phyloP scores from a whole-genome alignment of 1,140 invertebrate genomes.

The Papilio helenus region DNA sequence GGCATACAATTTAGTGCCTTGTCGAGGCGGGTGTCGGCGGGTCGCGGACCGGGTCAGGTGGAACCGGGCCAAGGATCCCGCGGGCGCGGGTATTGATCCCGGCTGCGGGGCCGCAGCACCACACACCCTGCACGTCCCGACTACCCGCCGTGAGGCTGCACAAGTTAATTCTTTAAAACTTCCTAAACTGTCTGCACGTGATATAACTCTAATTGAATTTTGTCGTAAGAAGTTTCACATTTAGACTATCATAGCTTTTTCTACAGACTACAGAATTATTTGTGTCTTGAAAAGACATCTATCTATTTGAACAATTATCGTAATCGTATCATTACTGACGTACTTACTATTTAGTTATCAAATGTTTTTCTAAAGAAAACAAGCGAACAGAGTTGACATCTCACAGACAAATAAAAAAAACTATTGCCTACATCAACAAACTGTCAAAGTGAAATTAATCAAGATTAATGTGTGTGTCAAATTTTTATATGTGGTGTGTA shows the following conservation, averaged over 20 bases:
- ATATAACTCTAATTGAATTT: too few relatives aligned
- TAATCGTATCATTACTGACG: too few relatives aligned
- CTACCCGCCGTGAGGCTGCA: background rate
- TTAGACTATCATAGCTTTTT: too few relatives aligned
- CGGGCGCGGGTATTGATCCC: conserved; percentile 61
- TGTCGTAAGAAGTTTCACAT: too few relatives aligned
- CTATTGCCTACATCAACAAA: background rate
- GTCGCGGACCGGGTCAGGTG: conserved; percentile 40
- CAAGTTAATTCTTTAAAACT: conserved; percentile 2
- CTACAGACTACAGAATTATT: too few relatives aligned
- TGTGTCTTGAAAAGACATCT: too few relatives aligned
- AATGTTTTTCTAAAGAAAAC: background rate
- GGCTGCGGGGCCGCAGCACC: background rate
- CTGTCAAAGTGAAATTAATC: conserved; percentile 23
- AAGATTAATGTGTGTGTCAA: conserved; percentile 4
- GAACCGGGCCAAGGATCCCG: conserved; percentile 64
- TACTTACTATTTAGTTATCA: background rate
- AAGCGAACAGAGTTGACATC: conserved; percentile 5
- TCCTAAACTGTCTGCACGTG: background rate
- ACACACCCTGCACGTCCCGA: background rate
- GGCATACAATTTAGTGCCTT: background rate
- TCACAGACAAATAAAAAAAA: background rate
- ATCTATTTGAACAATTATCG: too few relatives aligned
- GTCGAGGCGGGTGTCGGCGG: conserved; percentile 7
- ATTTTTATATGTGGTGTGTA: conserved; percentile 11